Evolutionary conservation across 2,113 vertebrate species (phyloP), one percentile per base, ranked within the genome.

Genomic region (Tympanuchus pallidicinctus): DNA sequence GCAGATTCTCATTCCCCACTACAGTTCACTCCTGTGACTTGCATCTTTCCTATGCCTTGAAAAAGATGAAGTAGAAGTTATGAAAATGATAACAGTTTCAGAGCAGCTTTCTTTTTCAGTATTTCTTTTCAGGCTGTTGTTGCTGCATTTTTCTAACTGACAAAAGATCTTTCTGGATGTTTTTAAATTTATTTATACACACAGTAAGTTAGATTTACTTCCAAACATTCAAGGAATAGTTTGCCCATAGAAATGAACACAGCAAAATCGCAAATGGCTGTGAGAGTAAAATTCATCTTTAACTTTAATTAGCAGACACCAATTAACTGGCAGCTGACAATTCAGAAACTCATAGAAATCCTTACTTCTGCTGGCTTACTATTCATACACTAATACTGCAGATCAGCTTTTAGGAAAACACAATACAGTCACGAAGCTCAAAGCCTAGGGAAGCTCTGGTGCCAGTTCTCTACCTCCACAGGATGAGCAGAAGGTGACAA

Each of bases 291-390:
- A 93, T 73, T 78, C 8, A 87, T 34, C 74, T 60, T 71, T 38
- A 38, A 38, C 74, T 60, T 71, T 38, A 38, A 38, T 38, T 38
- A 56, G 32, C 5, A 79, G 56, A 82, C 60, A 73, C 11, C 38
- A 87, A 85, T 79, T 92, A 92, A 93, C 54, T 36, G 42, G 59
- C 13, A 85, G 66, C 63, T 45, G 21, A 76, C 66, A 79, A 89
- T 30, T 63, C 50, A 56, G 4, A 22, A 32, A 66, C 50, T 66
- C 76, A 70, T 22, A 71, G 40, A 86, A 82, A 84, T 57, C 24
- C 36, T 80, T 66, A 63, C 18, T 92, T 70, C 67, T 90, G 42
- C 59, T 94, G 70, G 42, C 56, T 91, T 65, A 79, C 30, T 76
- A 85, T 45, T 65, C 50, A 60, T 11, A 78, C 3, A 7, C 10